Base-by-base conservation (phyloP, 2,888 invertebrate species). In the Noctua janthe region DNA sequence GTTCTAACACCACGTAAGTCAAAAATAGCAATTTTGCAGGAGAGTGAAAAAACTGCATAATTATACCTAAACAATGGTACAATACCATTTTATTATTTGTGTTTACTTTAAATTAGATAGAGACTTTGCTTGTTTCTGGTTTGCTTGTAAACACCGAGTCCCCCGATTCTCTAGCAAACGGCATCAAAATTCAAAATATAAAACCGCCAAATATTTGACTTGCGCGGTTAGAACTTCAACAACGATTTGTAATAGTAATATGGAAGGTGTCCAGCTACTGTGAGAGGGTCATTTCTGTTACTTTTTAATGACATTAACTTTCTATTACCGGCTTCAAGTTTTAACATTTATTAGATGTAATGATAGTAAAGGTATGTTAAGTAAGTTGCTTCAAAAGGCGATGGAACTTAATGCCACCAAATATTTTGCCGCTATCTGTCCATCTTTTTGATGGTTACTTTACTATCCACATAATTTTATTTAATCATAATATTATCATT, bases 341-440 rank as follows among this genome's bases (percentile, higher is more conserved):
- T 78, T 72, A 82, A 81, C 43, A 74, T 81, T 71, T 79, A 80
- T 76, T 51, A 89, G 86, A 88, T 86, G 76, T 76, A 81, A 79
- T 81, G 86, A 87, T 88, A 88, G 69, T 84, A 54, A 77, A 84
- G 78, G 67, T 78, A 86, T 89, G 70, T 86, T 81, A 81, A 88
- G 77, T 84, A 84, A 88, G 84, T 73, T 64, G 81, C 76, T 49
- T 76, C 47, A 49, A n/a, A 73, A 17, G 17, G n/a, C 71, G 35
- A 74, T 76, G 76, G 35, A 86, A 81, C 80, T 71, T 77, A 86
- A 81, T 82, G 76, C 80, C 70, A 59, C 56, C 29, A 78, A 86
- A 84, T 72, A 76, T 74, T 78, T 79, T 51, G 84, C 81, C 80
- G 71, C 43, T 80, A 88, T 88, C 88, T 66, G 74, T 74, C 56